Conservation (phyloP, 2,113 vertebrate species). For the Centropus bengalensis region DNA sequence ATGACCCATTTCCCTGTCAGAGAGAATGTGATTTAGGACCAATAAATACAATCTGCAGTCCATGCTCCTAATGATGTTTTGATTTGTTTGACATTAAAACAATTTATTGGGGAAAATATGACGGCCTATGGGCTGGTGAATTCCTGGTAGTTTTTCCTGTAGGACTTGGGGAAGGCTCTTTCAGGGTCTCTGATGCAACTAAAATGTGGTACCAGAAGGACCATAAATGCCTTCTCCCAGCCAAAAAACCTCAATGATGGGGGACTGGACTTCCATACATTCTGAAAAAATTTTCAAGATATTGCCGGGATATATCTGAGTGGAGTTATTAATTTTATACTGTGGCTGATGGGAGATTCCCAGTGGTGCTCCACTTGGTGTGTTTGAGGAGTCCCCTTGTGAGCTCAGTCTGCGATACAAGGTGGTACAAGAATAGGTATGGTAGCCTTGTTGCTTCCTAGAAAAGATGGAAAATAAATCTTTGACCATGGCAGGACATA, state of each 20-base stretch:
- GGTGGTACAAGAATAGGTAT: fast-evolving
- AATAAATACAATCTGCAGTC: not conserved
- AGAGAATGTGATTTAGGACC: not conserved
- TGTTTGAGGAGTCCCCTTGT: not conserved
- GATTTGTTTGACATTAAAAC: not conserved
- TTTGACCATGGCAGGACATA: not conserved
- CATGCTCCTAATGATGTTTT: not conserved
- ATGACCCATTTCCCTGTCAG: too few relatives aligned
- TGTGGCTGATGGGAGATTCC: not conserved
- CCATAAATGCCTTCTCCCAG: not conserved
- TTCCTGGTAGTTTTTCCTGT: not conserved
- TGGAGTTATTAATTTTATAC: not conserved
- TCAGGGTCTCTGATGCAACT: not conserved
- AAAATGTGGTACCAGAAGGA: not conserved
- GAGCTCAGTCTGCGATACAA: not conserved
- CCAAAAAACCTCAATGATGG: fast-evolving
- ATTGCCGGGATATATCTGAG: not conserved
- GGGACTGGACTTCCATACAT: fast-evolving
- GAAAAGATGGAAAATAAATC: not conserved
- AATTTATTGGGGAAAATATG: not conserved
- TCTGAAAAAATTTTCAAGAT: not conserved
- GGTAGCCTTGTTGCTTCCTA: not conserved
- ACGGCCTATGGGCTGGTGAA: not conserved
- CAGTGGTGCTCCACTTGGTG: not conserved
- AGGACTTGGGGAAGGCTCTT: not conserved